Conservation (phyloP, 2,797 vertebrate species). For the Microhierax caerulescens region DNA sequence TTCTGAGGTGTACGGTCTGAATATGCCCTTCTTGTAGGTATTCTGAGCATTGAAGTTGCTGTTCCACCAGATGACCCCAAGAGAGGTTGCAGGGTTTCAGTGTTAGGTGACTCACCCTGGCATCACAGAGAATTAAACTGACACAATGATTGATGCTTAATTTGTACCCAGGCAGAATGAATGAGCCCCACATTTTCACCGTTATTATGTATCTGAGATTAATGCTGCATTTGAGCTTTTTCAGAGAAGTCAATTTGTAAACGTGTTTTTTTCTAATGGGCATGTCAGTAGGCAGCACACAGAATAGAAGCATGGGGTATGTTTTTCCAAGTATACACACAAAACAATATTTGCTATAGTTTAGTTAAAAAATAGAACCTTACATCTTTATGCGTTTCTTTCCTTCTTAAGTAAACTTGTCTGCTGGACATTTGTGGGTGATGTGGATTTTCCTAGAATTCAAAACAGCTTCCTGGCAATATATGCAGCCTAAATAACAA, state of each 20-base stretch:
- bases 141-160: background rate
- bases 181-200: background rate
- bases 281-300: background rate
- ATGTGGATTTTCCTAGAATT: background rate
- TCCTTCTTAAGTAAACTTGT: background rate
- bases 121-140: background rate
- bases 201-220: background rate
- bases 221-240: background rate
- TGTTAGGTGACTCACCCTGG: background rate
- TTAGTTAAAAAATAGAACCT: background rate
- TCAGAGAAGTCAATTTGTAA: background rate
- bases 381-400: background rate
- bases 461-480: background rate
- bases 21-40: background rate
- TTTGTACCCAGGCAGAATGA: background rate
- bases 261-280: background rate
- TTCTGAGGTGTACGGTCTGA: background rate
- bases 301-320: accelerated
- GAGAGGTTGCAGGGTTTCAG: background rate
- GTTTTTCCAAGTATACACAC: background rate
- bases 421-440: background rate
- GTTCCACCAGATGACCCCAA: background rate
- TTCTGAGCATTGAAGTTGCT: background rate
- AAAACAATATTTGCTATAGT: background rate
- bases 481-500: background rate